Evolutionary conservation across 2,113 vertebrate genomes (phyloP), one percentile per base, ranked within the genome.

Genomic region (Heliornis fulica): DNA sequence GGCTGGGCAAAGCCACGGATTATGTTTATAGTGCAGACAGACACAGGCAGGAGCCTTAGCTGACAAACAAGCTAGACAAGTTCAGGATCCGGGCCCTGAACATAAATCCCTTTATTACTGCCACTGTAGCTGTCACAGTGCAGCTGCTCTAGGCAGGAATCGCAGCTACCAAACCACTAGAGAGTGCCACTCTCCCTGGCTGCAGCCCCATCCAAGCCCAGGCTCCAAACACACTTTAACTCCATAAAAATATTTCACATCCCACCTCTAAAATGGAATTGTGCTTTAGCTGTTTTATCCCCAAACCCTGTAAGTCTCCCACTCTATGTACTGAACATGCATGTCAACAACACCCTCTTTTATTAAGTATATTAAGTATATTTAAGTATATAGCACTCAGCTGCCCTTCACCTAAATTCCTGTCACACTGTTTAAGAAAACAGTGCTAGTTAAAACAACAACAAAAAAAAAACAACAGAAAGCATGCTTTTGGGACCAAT

Each of bases 151-250:
- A 15, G 36, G 41, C 79, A 69, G 41, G 17, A 93, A n/a, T 5
- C 61, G 15, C 48, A 72, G 79, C 59, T 29, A 7, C 34, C 29
- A 16, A 4, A 9, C 4, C 32, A 7, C 60, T 34, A 28, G 10
- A 46, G n/a, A 6, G 0, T 1, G 1, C 31, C n/a, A 32, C 7
- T 25, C 36, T 50, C 36, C 60, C 29, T 78, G 11, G 1, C 68
- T 45, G 46, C 10, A 60, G 46, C 4, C n/a, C 40, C 51, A 26
- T 18, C 20, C 4, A 2, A 15, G 16, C 10, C 34, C 63, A 18
- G 54, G 34, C 56, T 75, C 59, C 43, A 31, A 63, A 66, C 38
- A 26, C 23, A 14, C 14, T 23, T 68, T 28, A 53, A n/a, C 13
- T 31, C 36, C 5, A 1, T 1, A 10, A 74, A 70, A 81, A 31